phyloP scores from a whole-genome alignment of 2,888 invertebrate species.

The Pyrochroa serraticornis region DNA sequence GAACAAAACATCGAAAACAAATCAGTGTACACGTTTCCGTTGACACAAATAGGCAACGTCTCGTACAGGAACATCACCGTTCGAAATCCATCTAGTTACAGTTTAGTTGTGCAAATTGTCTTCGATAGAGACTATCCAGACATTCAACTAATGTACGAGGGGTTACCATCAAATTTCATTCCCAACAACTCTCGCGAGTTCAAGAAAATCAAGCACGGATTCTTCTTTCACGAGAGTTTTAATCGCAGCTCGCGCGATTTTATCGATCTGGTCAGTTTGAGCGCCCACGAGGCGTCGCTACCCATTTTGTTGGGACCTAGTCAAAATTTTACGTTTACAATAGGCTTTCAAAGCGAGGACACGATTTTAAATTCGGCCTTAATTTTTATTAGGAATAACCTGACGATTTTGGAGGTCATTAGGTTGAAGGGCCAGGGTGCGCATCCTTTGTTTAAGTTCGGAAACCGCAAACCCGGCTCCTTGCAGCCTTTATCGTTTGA shows the following conservation, averaged over 20 bases:
- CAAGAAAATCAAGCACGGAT: slow-evolving; percentile 30
- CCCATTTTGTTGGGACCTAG: slow-evolving; percentile 66
- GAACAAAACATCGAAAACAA: slow-evolving; percentile 54
- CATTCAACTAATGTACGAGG: slow-evolving; percentile 62
- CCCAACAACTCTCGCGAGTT: slow-evolving; percentile 33
- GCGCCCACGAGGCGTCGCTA: slow-evolving; percentile 60
- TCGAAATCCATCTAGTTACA: slow-evolving; percentile 75
- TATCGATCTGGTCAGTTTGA: slow-evolving; percentile 36
- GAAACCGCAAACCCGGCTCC: slow-evolving; percentile 83
- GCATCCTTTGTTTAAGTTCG: slow-evolving; percentile 85
- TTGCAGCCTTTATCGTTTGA: slow-evolving; percentile 81
- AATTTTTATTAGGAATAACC: slow-evolving; percentile 80
- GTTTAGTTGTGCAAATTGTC: slow-evolving; percentile 73
- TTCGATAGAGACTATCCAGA: slow-evolving; percentile 72
- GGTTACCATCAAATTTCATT: slow-evolving; percentile 57
- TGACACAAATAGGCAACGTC: slow-evolving; percentile 76
- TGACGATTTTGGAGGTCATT: slow-evolving; percentile 88
- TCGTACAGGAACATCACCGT: slow-evolving; percentile 69
- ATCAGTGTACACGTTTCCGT: slow-evolving; percentile 66
- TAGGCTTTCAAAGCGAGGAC: slow-evolving; percentile 60
- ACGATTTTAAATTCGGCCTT: slow-evolving; percentile 59
- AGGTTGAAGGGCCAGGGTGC: slow-evolving; percentile 85
- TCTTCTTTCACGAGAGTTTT: slow-evolving; percentile 35
- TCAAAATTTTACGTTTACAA: slow-evolving; percentile 59
- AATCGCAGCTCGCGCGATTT: slow-evolving; percentile 22